Evolutionary conservation across 2,888 invertebrate species (phyloP), one percentile per base, ranked within the genome.

Genomic region (Andrena minutula): DNA sequence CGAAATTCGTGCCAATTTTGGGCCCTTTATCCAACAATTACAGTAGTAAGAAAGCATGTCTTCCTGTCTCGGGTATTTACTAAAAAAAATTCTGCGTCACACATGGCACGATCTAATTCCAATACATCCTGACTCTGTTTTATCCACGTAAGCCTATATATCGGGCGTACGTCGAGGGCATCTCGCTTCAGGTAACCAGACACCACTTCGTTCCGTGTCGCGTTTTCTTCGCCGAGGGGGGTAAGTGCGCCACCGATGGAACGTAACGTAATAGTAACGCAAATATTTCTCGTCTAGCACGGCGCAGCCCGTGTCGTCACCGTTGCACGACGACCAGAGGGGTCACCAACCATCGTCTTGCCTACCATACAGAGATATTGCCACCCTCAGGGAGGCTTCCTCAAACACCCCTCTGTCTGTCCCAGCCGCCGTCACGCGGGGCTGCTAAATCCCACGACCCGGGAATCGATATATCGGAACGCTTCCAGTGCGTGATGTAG

Each of bases 351-450:
- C 90, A 81, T 81, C 75, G 82, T 58, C 82, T 82, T 68, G 86
- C 89, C 88, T 89, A 89, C 84, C 87, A 79, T 86, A 82, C 83
- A 88, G 87, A 90, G 88, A 89, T 90, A 90, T 91, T 90, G 86
- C 83, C 79, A 85, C 71, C 79, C 74, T 70, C 60, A 65, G 76
- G 64, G 69, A 68, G 70, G 68, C 77, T 78, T 77, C 76, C 66
- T 66, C 75, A 72, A 70, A 61, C 65, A 79, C 53, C 63, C 41
- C 56, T 66, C 78, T 49, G 71, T 66, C 64, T 63, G 53, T 66
- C 49, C 20, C 49, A 32, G 65, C 51, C 56, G 58, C 35, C 53
- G 49, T 47, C 60, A 66, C 82, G 66, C 51, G 32, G 72, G 75
- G 77, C 79, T 82, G 84, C 84, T 86, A 84, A 88, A 87, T 84